These are phyloP conservation scores for Helleia helle DNA, from an alignment of 2,888 invertebrate species.

Conservation along the genomic window DNA sequence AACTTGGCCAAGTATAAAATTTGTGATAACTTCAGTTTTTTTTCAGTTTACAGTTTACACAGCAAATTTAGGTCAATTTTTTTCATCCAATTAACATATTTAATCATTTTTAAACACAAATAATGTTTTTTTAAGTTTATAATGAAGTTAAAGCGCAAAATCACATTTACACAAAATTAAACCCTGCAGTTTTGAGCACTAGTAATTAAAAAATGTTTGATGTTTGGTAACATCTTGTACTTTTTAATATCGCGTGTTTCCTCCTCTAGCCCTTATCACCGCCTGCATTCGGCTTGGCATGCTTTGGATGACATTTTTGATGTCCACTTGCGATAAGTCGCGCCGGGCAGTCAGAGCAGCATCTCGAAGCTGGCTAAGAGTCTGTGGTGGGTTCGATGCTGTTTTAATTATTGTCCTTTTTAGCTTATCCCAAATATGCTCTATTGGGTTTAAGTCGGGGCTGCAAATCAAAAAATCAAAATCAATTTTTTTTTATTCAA, in stretches of 20 bases:
- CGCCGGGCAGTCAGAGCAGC: conserved; percentile 1
- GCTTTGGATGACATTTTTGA: conserved; percentile 14
- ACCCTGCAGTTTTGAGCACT: no score
- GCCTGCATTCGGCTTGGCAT: conserved; percentile 16
- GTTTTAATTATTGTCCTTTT: conserved; percentile 12
- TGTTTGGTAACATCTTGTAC: not conserved
- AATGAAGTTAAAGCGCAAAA: conserved; percentile 2
- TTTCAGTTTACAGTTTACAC: no score
- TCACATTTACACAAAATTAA: not conserved
- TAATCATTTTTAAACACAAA: no score
- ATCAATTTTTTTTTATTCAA: no score
- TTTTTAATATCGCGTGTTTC: conserved; percentile 13
- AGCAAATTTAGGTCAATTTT: no score
- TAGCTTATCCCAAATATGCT: conserved; percentile 18
- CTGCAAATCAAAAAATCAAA: no score
- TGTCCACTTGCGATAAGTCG: conserved; percentile 13
- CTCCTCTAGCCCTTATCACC: conserved; percentile 16
- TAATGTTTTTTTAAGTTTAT: not conserved
- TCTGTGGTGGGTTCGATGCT: conserved; percentile 2
- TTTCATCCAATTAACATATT: no score
- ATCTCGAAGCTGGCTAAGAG: not conserved
- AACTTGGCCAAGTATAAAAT: no score
- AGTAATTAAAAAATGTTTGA: no score
- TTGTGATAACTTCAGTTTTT: no score
- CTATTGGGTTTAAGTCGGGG: conserved; percentile 20